phyloP scores from a whole-genome alignment of 92 coral and sea anemone genomes.

The Hydrozoanthus gracilis region DNA sequence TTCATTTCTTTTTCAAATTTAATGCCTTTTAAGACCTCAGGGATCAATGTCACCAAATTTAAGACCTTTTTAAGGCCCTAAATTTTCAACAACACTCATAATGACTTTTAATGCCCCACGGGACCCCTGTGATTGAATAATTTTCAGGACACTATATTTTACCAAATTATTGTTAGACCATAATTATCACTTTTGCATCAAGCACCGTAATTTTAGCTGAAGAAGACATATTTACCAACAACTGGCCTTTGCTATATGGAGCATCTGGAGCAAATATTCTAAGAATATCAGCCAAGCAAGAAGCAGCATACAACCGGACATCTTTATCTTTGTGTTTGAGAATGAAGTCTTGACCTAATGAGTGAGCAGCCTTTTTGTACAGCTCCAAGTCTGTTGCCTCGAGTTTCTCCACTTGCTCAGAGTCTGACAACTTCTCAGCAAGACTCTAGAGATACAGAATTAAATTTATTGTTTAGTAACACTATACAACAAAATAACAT shows the following conservation, averaged over 20 bases:
- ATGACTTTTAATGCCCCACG: too few relatives aligned
- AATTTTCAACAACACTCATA: too few relatives aligned
- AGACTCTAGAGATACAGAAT: conserved; percentile 62
- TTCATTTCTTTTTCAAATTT: too few relatives aligned
- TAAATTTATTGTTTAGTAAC: too few relatives aligned
- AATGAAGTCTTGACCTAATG: conserved; percentile 75
- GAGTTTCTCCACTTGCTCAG: conserved; percentile 74
- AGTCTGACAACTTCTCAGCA: conserved; percentile 73
- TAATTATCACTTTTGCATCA: background rate
- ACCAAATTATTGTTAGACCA: background rate
- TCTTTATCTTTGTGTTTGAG: conserved; percentile 91
- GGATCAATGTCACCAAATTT: too few relatives aligned
- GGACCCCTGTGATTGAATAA: too few relatives aligned
- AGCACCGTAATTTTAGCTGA: background rate
- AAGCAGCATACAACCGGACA: conserved; percentile 82
- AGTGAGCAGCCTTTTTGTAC: conserved; percentile 62
- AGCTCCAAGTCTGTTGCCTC: conserved; percentile 24
- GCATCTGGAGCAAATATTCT: conserved; percentile 91
- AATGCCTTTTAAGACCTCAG: too few relatives aligned
- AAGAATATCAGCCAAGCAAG: conserved; percentile 84
- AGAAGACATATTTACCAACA: conserved; percentile 54
- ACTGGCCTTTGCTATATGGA: conserved; percentile 74
- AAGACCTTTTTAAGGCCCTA: too few relatives aligned
- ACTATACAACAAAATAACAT: too few relatives aligned
- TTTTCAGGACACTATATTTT: too few relatives aligned